These are phyloP conservation scores for Porites evermanni DNA, from an alignment of 92 coral and sea anemone genomes.

Conservation along the genomic window DNA sequence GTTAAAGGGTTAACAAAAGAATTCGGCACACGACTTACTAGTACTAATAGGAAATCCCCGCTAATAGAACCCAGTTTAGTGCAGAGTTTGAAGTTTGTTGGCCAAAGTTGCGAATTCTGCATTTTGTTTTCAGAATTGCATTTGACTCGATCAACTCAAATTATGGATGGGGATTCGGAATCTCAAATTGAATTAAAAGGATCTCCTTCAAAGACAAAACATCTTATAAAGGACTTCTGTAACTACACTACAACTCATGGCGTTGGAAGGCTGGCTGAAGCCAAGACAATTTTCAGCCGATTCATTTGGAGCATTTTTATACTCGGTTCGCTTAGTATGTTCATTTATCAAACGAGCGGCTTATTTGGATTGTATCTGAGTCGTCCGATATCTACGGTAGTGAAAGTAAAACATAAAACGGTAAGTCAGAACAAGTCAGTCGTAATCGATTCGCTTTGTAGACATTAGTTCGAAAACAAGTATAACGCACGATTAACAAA, in stretches of 20 bases:
- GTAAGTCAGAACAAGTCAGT: constrained; percentile 7
- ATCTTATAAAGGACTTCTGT: constrained; percentile 44
- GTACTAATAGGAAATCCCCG: no score
- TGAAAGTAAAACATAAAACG: constrained; percentile 33
- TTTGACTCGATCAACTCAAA: no score
- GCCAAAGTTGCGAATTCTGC: no score
- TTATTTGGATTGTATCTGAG: constrained; percentile 32
- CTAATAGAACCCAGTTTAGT: no score
- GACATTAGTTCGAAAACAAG: no score
- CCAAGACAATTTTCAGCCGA: constrained; percentile 33
- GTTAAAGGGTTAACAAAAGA: no score
- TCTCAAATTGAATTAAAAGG: background rate
- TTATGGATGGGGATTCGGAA: background rate
- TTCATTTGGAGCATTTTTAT: constrained; percentile 49
- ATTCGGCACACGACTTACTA: no score
- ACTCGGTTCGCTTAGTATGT: constrained; percentile 46
- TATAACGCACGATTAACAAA: no score
- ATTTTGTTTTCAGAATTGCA: no score
- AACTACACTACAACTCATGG: constrained; percentile 72
- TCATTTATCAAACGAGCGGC: constrained; percentile 26
- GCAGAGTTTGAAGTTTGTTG: no score
- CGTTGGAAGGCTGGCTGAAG: constrained; percentile 57
- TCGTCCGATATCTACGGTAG: constrained; percentile 57
- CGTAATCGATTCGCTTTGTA: no score
- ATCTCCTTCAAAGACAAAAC: background rate